phyloP scores from a whole-genome alignment of 2,888 invertebrate species.

The Alloplasta piceator region DNA sequence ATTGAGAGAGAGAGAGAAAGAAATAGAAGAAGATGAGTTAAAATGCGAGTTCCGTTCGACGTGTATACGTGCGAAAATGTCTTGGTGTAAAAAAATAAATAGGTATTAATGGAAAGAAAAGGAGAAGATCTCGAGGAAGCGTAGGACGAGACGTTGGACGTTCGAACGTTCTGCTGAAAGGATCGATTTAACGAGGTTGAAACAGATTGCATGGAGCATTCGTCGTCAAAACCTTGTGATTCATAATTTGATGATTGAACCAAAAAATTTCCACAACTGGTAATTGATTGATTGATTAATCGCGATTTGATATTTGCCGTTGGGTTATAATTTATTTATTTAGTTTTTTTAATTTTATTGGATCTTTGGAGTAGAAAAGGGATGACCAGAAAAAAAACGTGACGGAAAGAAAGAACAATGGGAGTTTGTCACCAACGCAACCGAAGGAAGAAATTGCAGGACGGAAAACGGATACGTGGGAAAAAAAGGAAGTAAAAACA shows the following conservation, averaged over 20 bases:
- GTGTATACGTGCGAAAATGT: too few species aligned
- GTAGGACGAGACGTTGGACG: conserved; percentile 1
- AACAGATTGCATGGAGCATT: conserved; percentile 8
- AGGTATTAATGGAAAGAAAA: not conserved
- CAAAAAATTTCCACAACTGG: too few species aligned
- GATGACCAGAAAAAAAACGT: not conserved
- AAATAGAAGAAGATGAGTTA: conserved; percentile 2
- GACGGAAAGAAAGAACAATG: not conserved
- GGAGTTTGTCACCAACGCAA: not conserved
- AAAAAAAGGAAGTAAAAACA: not conserved
- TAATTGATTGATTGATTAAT: too few species aligned
- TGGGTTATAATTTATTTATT: too few species aligned
- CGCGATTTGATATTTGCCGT: too few species aligned
- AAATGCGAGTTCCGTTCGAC: too few species aligned
- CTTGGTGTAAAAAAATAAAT: too few species aligned
- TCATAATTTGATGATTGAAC: not conserved
- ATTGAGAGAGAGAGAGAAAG: conserved; percentile 47
- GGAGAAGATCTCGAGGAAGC: not conserved
- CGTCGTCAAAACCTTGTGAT: not conserved
- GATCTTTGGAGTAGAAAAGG: not conserved
- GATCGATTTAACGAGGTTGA: conserved; percentile 18
- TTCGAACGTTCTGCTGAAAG: not conserved
- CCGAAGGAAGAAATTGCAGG: not conserved
- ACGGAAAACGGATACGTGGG: not conserved
- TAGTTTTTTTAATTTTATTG: too few species aligned